A percentile compares a stretch with the other conserved stretches of the same genome.
These are phyloP conservation scores for Lochmaea capreae DNA, from an alignment of 2,888 invertebrate genomes.

Conservation along the genomic window DNA sequence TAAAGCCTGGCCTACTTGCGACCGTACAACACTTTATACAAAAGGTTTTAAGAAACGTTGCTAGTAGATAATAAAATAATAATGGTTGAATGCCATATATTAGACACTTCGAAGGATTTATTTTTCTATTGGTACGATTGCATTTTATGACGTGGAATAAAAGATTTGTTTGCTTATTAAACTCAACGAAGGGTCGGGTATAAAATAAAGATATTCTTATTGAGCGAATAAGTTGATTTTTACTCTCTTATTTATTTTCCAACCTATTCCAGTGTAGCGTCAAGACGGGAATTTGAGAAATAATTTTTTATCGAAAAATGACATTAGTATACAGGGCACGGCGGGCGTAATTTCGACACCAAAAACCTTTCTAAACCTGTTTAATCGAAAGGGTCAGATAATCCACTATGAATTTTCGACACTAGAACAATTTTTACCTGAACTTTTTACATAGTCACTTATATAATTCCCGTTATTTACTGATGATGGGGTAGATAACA, in stretches of 20 bases:
- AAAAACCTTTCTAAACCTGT: too few relatives aligned
- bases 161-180: neutral
- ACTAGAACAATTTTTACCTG: too few relatives aligned
- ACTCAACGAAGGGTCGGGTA: neutral
- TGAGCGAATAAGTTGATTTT: neutral
- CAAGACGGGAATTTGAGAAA: too few relatives aligned
- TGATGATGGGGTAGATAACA: too few relatives aligned
- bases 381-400: too few relatives aligned
- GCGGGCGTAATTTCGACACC: too few relatives aligned
- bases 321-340: too few relatives aligned
- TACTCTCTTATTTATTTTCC: neutral
- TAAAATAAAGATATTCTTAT: neutral
- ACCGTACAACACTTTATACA: constrained; percentile 9
- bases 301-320: too few relatives aligned
- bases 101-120: neutral
- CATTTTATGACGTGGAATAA: constrained; percentile 3
- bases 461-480: too few relatives aligned
- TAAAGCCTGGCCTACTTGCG: constrained; percentile 24
- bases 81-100: neutral
- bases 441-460: too few relatives aligned
- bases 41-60: neutral
- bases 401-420: too few relatives aligned
- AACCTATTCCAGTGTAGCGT: too few relatives aligned
- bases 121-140: constrained; percentile 6
- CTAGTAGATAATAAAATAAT: constrained; percentile 17